A percentile compares a stretch with the other conserved stretches of the same genome.
Conservation (phyloP, 2,113 vertebrate species). For the Carassius auratus region DNA sequence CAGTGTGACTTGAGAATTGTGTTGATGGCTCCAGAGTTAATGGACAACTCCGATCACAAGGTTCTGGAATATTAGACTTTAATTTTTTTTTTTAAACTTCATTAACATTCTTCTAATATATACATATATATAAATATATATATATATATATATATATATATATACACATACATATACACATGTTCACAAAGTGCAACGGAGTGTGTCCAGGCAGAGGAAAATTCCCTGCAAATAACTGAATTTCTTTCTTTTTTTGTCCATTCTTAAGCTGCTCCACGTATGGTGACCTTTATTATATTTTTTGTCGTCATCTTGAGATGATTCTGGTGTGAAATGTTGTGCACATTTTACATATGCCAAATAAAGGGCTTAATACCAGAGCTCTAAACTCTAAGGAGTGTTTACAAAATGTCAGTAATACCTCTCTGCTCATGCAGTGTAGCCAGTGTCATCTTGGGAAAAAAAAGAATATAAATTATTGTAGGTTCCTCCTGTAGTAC, state of each 20-base stretch:
- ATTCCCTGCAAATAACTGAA: neutral
- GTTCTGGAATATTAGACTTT: conserved; percentile 69
- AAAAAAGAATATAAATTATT: conserved; percentile 55
- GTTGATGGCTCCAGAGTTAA: neutral
- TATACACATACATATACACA: neutral
- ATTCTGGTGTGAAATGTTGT: conserved; percentile 19
- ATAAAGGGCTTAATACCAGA: conserved; percentile 72
- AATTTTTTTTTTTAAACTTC: conserved; percentile 10
- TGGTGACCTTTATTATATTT: neutral
- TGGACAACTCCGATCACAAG: conserved; percentile 53
- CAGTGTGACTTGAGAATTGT: neutral
- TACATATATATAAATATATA: neutral
- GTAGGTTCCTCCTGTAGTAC: conserved; percentile 49
- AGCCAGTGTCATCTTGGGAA: conserved; percentile 58
- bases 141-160: neutral
- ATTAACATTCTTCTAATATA: neutral
- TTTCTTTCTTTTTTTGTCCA: conserved; percentile 45
- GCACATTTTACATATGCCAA: conserved; percentile 66
- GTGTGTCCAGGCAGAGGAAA: conserved; percentile 31
- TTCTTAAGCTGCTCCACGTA: conserved; percentile 60
- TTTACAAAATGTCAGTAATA: conserved; percentile 73
- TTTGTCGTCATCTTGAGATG: neutral
- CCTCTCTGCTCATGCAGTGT: conserved; percentile 55
- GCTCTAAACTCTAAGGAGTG: conserved; percentile 70
- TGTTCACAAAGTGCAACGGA: neutral